Conservation (phyloP, 2,888 invertebrate genomes). For the Myopa testacea region DNA sequence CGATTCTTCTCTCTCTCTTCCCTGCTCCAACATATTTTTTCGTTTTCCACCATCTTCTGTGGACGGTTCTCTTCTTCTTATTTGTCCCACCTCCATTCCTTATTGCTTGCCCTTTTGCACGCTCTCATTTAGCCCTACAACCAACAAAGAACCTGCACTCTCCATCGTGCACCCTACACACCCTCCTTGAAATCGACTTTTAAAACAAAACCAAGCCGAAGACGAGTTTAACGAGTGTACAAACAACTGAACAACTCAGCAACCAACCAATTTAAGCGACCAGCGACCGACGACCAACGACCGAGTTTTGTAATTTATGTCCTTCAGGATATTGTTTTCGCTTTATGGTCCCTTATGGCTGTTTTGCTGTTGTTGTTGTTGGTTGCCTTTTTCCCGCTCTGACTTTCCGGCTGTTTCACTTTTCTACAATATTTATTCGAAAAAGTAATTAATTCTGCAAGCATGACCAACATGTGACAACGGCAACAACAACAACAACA, state of each 20-base stretch:
- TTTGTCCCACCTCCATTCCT: background rate
- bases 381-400: conserved; percentile 12
- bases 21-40: too few species aligned
- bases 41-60: background rate
- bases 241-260: background rate
- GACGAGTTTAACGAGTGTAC: conserved; percentile 16
- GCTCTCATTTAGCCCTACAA: background rate
- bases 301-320: conserved; percentile 59
- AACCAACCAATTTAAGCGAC: conserved; percentile 1
- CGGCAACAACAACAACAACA: conserved; percentile 11
- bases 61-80: background rate
- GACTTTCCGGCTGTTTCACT: conserved; percentile 15
- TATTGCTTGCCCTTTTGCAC: background rate
- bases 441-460: conserved; percentile 42
- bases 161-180: background rate
- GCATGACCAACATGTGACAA: conserved; percentile 27
- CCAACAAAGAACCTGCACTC: background rate
- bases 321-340: conserved; percentile 47
- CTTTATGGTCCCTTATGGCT: background rate
- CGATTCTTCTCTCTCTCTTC: too few species aligned
- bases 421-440: conserved; percentile 34
- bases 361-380: background rate
- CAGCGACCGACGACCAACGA: conserved; percentile 44
- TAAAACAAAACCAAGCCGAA: background rate
- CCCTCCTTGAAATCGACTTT: background rate